Evolutionary conservation across 2,113 vertebrate genomes (phyloP).

Genomic region (Zootoca vivipara): DNA sequence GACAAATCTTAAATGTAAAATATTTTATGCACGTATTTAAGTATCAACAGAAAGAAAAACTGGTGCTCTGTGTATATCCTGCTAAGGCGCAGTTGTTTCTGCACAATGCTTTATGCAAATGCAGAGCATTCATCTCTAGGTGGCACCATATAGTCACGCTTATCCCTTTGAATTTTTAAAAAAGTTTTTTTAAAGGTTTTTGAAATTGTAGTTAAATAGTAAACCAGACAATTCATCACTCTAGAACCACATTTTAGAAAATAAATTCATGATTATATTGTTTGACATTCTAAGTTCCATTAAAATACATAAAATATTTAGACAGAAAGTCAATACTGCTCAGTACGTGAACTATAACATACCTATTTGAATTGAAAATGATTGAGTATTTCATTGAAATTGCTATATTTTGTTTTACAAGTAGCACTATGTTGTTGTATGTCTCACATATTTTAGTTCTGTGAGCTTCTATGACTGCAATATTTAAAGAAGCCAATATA

Average conservation of each 20-base stretch:
- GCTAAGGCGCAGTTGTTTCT: slow-evolving; percentile 42
- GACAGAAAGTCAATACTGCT: not conserved
- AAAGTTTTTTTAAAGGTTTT: accelerated
- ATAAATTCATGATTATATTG: not conserved
- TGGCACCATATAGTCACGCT: slow-evolving; percentile 59
- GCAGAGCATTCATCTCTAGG: slow-evolving; percentile 54
- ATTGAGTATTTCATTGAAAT: slow-evolving; percentile 18
- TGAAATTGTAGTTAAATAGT: not conserved
- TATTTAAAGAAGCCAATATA: not conserved
- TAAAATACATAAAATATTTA: not conserved
- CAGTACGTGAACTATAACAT: not conserved
- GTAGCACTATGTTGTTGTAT: not conserved
- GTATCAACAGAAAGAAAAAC: not conserved
- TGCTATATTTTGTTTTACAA: not conserved
- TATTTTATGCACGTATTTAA: not conserved
- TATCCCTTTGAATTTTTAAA: not conserved
- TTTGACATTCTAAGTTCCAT: not conserved
- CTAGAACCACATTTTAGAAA: not conserved
- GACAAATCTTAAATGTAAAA: not conserved
- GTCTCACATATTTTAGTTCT: not conserved
- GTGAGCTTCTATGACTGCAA: not conserved
- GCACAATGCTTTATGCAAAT: not conserved
- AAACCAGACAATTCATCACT: not conserved
- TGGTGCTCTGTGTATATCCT: not conserved
- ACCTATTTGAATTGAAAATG: not conserved